Evolutionary conservation across 2,888 invertebrate species (phyloP).

Genomic region (Oxyscelio sp.): DNA sequence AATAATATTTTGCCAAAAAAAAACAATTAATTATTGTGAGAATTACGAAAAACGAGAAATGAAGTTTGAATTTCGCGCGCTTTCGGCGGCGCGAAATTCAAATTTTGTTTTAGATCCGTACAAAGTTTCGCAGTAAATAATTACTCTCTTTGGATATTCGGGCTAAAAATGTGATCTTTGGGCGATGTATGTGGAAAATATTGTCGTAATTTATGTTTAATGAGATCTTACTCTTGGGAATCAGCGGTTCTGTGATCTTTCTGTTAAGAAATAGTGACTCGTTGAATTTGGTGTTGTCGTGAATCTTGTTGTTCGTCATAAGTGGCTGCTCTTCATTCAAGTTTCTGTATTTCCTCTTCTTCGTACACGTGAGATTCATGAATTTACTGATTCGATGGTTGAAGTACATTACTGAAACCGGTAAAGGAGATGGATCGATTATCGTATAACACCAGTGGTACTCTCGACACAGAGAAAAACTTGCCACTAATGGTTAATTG

Average conservation of each 20-base stretch:
- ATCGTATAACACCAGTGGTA: slow-evolving; percentile 40
- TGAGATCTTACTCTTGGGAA: slow-evolving; percentile 70
- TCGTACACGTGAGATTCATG: slow-evolving; percentile 89
- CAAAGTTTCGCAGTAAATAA: background rate
- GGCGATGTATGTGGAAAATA: background rate
- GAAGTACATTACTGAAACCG: slow-evolving; percentile 91
- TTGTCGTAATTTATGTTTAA: background rate
- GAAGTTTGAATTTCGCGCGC: background rate
- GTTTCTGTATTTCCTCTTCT: slow-evolving; percentile 90
- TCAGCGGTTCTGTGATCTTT: slow-evolving; percentile 66
- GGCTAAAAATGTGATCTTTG: background rate
- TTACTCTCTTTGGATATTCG: background rate
- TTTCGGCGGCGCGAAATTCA: background rate
- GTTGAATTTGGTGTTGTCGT: slow-evolving; percentile 67
- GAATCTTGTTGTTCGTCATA: slow-evolving; percentile 81
- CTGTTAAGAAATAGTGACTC: slow-evolving; percentile 73
- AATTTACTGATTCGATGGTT: slow-evolving; percentile 90
- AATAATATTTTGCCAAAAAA: background rate
- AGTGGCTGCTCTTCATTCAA: slow-evolving; percentile 88
- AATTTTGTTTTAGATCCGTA: background rate
- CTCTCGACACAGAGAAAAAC: slow-evolving; percentile 67
- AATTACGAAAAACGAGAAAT: background rate
- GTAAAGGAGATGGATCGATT: slow-evolving; percentile 28
- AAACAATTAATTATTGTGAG: background rate
- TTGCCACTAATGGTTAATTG: background rate